These are phyloP conservation scores for Laticauda laticaudata DNA, from an alignment of 2,113 vertebrate genomes.

Conservation along the genomic window DNA sequence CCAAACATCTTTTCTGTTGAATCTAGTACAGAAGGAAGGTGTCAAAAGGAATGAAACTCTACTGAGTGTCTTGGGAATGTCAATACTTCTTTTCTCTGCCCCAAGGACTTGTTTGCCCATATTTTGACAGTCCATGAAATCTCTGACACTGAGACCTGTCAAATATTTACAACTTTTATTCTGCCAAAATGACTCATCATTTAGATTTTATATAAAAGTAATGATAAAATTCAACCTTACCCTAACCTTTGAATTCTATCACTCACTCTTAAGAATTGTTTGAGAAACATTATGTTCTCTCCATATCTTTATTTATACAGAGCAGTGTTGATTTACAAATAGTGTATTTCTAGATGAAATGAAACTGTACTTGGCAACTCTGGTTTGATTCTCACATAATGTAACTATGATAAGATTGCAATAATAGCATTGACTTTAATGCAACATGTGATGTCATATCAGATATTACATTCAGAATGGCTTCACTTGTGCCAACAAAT, in stretches of 20 bases:
- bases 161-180: slow-evolving; percentile 76
- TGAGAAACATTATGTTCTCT: slow-evolving; percentile 15
- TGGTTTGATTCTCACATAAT: neutral
- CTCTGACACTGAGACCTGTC: slow-evolving; percentile 90
- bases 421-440: neutral
- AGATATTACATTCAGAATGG: neutral
- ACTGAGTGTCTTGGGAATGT: slow-evolving; percentile 78
- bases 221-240: slow-evolving; percentile 42
- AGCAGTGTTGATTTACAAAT: neutral
- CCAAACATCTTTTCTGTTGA: slow-evolving; percentile 80
- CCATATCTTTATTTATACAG: neutral
- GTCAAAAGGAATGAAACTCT: slow-evolving; percentile 87
- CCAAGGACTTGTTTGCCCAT: slow-evolving; percentile 82
- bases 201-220: slow-evolving; percentile 55
- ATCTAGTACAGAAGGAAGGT: slow-evolving; percentile 80
- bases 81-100: slow-evolving; percentile 83
- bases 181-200: slow-evolving; percentile 69
- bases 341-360: neutral
- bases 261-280: slow-evolving; percentile 64
- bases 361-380: neutral
- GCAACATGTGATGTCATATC: neutral
- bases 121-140: slow-evolving; percentile 85
- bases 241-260: slow-evolving; percentile 61
- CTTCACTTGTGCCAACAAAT: neutral
- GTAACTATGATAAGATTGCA: neutral